Percentiles rank a stretch among this genome's conserved stretches.
Conservation (phyloP, 2,888 invertebrate species). For the Drosophila tripunctata region DNA sequence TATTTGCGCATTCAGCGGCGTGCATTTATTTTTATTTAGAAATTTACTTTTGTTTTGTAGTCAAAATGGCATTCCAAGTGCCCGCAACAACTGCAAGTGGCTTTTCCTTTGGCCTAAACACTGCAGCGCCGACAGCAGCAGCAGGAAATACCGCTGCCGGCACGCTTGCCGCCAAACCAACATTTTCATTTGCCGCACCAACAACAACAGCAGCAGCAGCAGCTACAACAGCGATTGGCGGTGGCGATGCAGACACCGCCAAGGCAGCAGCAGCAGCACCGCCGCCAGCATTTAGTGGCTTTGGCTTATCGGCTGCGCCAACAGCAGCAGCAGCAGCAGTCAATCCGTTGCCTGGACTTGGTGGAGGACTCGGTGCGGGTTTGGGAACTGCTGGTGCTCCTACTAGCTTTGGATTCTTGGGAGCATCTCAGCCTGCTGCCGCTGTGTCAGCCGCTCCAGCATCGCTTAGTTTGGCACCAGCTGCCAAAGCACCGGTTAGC, state of each 20-base stretch:
- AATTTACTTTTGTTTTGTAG: not conserved
- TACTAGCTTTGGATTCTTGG: slow-evolving; percentile 7
- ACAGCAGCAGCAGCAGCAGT: slow-evolving; percentile 24
- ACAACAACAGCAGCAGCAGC: slow-evolving; percentile 11
- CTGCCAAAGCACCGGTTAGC: slow-evolving; percentile 39
- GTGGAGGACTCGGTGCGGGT: slow-evolving; percentile 17
- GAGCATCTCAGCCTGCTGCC: slow-evolving; percentile 30
- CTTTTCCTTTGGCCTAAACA: slow-evolving; percentile 62
- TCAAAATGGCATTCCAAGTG: slow-evolving; percentile 63
- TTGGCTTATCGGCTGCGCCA: slow-evolving; percentile 41
- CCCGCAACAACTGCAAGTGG: slow-evolving; percentile 70
- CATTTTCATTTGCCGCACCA: slow-evolving; percentile 54
- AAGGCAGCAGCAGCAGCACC: slow-evolving; percentile 58
- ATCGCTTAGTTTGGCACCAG: slow-evolving; percentile 42
- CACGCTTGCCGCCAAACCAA: slow-evolving; percentile 59
- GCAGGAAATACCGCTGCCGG: slow-evolving; percentile 11
- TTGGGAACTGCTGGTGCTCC: slow-evolving; percentile 30
- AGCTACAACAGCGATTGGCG: slow-evolving; percentile 48
- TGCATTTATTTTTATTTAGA: slow-evolving; percentile 6
- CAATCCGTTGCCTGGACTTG: slow-evolving; percentile 32
- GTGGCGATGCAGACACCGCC: slow-evolving; percentile 71
- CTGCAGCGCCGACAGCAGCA: slow-evolving; percentile 38
- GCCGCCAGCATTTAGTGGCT: slow-evolving; percentile 63
- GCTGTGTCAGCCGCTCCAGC: slow-evolving; percentile 18
- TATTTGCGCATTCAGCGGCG: slow-evolving; percentile 11